Conservation (phyloP, 2,888 invertebrate species). For the Autographa gamma region DNA sequence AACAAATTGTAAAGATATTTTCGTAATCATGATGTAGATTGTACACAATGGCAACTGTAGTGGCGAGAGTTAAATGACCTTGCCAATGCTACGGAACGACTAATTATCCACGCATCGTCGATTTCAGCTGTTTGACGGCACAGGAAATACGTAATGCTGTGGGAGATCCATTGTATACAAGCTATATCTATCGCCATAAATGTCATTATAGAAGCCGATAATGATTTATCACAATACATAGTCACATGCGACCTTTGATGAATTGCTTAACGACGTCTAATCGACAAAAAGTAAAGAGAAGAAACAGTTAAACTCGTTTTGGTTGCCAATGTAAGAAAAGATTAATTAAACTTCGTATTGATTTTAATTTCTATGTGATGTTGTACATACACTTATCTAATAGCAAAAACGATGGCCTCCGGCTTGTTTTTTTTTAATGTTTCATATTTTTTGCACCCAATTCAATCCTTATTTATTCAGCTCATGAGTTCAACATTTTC, state of each 20-base stretch:
- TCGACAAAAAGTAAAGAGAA: neutral
- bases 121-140: slow-evolving; percentile 71
- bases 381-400: neutral
- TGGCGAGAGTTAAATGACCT: slow-evolving; percentile 73
- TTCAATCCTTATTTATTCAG: neutral
- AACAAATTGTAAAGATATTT: slow-evolving; percentile 48
- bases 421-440: neutral
- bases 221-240: neutral
- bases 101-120: slow-evolving; percentile 75
- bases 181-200: slow-evolving; percentile 26
- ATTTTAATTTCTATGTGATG: neutral
- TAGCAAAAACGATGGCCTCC: neutral
- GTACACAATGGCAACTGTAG: slow-evolving; percentile 55
- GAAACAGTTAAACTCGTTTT: neutral
- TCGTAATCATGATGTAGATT: slow-evolving; percentile 42
- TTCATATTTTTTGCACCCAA: too few species aligned
- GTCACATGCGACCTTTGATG: slow-evolving; percentile 25
- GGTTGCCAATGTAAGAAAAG: neutral
- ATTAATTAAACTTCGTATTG: neutral
- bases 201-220: slow-evolving; percentile 15
- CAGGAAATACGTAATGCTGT: slow-evolving; percentile 66
- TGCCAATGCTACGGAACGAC: slow-evolving; percentile 71
- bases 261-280: neutral
- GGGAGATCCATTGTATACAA: slow-evolving; percentile 42
- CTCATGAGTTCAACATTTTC: neutral